Conservation (phyloP, 1,140 invertebrate species). For the Penaeus chinensis region DNA sequence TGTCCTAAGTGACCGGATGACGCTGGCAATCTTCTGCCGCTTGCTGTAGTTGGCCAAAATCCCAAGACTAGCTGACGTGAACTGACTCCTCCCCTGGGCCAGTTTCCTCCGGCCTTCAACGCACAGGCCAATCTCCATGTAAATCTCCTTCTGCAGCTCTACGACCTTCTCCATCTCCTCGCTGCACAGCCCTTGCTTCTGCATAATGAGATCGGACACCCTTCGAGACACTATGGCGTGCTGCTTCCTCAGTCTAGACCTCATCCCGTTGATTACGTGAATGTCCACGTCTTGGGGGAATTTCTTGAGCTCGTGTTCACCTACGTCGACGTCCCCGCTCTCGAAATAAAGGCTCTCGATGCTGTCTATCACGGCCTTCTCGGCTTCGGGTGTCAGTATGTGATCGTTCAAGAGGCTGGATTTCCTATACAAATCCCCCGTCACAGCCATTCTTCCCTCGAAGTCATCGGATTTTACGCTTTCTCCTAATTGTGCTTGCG, state of each 20-base stretch:
- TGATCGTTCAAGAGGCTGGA: slow-evolving; percentile 44
- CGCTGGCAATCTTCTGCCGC: slow-evolving; percentile 60
- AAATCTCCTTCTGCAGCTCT: slow-evolving; percentile 80
- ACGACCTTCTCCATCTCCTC: slow-evolving; percentile 84
- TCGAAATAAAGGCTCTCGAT: slow-evolving; percentile 63
- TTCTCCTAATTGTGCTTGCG: slow-evolving; percentile 38
- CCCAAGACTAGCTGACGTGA: slow-evolving; percentile 72
- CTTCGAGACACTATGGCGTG: slow-evolving; percentile 90
- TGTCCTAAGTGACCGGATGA: slow-evolving; percentile 64
- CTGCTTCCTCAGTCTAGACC: slow-evolving; percentile 78
- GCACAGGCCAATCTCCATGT: slow-evolving; percentile 79
- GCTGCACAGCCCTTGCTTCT: slow-evolving; percentile 87
- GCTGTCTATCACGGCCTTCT: slow-evolving; percentile 61
- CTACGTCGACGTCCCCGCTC: slow-evolving; percentile 50
- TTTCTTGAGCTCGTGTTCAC: slow-evolving; percentile 55
- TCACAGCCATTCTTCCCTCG: slow-evolving; percentile 57
- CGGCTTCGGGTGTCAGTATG: slow-evolving; percentile 55
- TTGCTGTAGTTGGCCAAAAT: slow-evolving; percentile 64
- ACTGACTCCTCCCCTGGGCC: slow-evolving; percentile 80
- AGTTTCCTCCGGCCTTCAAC: slow-evolving; percentile 78
- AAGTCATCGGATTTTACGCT: slow-evolving; percentile 56
- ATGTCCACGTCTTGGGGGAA: slow-evolving; percentile 75
- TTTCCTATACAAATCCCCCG: slow-evolving; percentile 49
- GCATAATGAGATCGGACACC: slow-evolving; percentile 88
- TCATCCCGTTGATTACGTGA: slow-evolving; percentile 77